Evolutionary conservation across 2,888 invertebrate genomes (phyloP).

Genomic region (Hirtodrosophila histrioides): DNA sequence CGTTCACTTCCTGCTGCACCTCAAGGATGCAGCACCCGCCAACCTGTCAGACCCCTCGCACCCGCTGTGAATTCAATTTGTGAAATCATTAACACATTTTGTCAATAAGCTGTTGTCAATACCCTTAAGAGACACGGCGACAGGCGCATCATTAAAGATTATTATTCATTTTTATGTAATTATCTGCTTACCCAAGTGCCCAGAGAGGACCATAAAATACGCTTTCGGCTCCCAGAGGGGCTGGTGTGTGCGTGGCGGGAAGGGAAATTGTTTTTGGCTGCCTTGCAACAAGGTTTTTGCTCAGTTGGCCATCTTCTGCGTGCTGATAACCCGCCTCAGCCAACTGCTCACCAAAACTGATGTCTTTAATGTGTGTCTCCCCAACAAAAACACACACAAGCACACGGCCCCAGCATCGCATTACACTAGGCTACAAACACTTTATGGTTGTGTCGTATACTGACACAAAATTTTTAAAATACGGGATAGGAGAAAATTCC

Average conservation of each 20-base stretch:
- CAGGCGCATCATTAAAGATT: slow-evolving; percentile 57
- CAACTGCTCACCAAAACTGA: slow-evolving; percentile 30
- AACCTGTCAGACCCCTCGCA: neutral
- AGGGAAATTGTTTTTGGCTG: slow-evolving; percentile 28
- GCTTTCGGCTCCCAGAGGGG: neutral
- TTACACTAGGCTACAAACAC: neutral
- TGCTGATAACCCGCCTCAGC: slow-evolving; percentile 41
- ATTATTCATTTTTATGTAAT: slow-evolving; percentile 77
- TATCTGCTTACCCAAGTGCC: slow-evolving; percentile 62
- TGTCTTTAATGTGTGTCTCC: slow-evolving; percentile 40
- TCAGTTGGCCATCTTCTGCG: slow-evolving; percentile 18
- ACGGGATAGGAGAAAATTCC: no score
- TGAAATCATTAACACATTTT: slow-evolving; percentile 74
- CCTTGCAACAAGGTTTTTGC: slow-evolving; percentile 10
- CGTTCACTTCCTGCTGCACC: slow-evolving; percentile 37
- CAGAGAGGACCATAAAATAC: slow-evolving; percentile 35
- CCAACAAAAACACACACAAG: slow-evolving; percentile 9
- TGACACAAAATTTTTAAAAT: no score
- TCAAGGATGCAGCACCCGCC: no score
- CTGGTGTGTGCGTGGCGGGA: neutral
- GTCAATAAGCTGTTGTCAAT: slow-evolving; percentile 69
- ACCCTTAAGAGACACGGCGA: slow-evolving; percentile 38
- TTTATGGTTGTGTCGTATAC: no score
- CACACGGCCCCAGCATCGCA: slow-evolving; percentile 30
- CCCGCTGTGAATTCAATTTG: slow-evolving; percentile 64